Evolutionary conservation across 2,888 invertebrate genomes (phyloP).

Genomic region (Polydesmus complanatus): DNA sequence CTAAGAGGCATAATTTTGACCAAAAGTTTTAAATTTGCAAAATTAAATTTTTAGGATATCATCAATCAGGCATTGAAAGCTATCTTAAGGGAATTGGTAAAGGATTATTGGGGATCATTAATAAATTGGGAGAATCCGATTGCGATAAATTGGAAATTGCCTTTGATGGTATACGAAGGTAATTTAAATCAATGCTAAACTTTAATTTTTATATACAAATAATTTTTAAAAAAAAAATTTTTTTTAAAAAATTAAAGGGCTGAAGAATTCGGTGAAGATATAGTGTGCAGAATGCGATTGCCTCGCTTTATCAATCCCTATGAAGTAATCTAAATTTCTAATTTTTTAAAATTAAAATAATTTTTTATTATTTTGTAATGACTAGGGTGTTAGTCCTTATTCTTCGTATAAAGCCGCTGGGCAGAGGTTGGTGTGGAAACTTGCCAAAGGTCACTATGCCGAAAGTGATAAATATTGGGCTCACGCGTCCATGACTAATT

Average conservation of each 20-base stretch:
- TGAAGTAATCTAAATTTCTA: conserved; percentile 34
- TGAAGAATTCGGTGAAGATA: conserved; percentile 47
- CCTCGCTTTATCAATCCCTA: conserved; percentile 53
- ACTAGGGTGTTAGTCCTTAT: conserved; percentile 56
- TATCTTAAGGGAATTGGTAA: conserved; percentile 54
- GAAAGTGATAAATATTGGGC: conserved; percentile 55
- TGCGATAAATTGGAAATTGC: conserved; percentile 50
- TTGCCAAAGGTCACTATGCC: conserved; percentile 50
- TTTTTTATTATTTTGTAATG: conserved; percentile 14
- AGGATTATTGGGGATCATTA: conserved; percentile 49
- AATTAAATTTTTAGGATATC: conserved; percentile 30
- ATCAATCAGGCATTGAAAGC: conserved; percentile 50
- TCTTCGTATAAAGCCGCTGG: conserved; percentile 57
- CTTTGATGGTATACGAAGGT: conserved; percentile 49
- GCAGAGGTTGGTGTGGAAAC: conserved; percentile 45
- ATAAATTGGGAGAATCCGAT: conserved; percentile 43
- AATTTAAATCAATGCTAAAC: conserved; percentile 11
- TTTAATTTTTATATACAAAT: background rate
- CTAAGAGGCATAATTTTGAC: background rate
- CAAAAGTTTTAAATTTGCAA: background rate
- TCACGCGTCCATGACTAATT: conserved; percentile 46
- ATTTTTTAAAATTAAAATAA: background rate
- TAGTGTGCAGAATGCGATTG: conserved; percentile 48
- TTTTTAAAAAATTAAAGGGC: conserved; percentile 32
- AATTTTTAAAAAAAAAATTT: background rate